Evolutionary conservation across 2,888 invertebrate species (phyloP).

Genomic region (Philopedon plagiatum): DNA sequence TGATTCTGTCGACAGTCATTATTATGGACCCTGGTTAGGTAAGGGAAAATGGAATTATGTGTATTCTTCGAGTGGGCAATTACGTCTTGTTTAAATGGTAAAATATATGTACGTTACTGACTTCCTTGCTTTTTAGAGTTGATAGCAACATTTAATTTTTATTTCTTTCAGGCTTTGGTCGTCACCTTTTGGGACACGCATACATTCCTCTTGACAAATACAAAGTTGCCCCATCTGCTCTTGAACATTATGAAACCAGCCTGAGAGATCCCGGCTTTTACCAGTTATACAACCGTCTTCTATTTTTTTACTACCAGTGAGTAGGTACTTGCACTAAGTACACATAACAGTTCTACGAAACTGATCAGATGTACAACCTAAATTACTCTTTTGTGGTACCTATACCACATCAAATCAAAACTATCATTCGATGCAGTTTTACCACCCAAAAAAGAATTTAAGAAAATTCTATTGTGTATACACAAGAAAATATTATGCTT

Average conservation of each 20-base stretch:
- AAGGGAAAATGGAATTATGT: background rate
- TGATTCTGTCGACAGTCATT: slow-evolving; percentile 74
- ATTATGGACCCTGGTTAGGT: slow-evolving; percentile 67
- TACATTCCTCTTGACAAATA: slow-evolving; percentile 62
- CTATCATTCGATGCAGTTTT: no score
- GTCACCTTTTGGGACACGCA: slow-evolving; percentile 73
- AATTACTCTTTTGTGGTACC: no score
- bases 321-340: slow-evolving; percentile 70
- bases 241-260: slow-evolving; percentile 77
- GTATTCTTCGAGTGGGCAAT: no score
- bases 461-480: no score
- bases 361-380: no score
- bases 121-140: no score
- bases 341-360: no score
- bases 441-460: no score
- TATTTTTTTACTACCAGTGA: slow-evolving; percentile 52
- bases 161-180: slow-evolving; percentile 68
- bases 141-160: background rate
- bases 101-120: no score
- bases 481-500: no score
- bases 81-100: no score
- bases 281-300: slow-evolving; percentile 76
- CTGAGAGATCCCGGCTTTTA: slow-evolving; percentile 81
- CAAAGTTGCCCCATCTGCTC: slow-evolving; percentile 73
- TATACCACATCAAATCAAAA: no score